Base-by-base conservation (phyloP, 2,797 vertebrate genomes). In the Rhinoraja longicauda region DNA sequence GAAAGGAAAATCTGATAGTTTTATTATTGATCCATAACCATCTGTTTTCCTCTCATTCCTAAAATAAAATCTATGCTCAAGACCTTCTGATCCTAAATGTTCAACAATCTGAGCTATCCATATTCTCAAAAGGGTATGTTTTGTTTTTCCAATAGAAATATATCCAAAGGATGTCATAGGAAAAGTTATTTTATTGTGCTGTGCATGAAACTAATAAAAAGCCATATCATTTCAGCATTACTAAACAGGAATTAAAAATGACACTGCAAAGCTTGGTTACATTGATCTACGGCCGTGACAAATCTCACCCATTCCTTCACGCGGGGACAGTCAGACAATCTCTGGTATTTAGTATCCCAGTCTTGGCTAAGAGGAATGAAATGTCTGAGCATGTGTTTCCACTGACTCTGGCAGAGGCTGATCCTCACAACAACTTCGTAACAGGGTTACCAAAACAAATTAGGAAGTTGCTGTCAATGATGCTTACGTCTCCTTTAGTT, bases 321-420 rank as follows among this genome's bases (percentile, higher is more conserved):
- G 90, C 67, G 73, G 36, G 32, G 59, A 70, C 12, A 12, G 86
- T 70, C 19, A 90, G 36, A 73, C 12, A 91, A 36, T 70, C 62
- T 45, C 67, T 39, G 36, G 39, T 67, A 45, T 91, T 73, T 72
- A 91, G 13, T 39, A 91, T 70, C 24, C 24, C 5, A 26, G 4
- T 12, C 64, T 73, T 12, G 67, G 67, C 24, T 73, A 7, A 91
- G 67, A 9, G 26, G 32, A 45, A 13, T 70, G 12, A 73, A 91
- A 70, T 8, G 21, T 91, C 67, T 91, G 64, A 73, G 67, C 32
- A 91, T 91, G 45, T 72, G 67, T 91, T 91, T 91, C 90, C 90
- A 91, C 45, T 53, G 70, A 73, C 1, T 73, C 67, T 91, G 90
- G 90, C 64, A 73, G 67, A 29, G 39, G 67, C 39, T 24, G 36